Conservation (phyloP, 2,888 invertebrate genomes). For the Priocnemis perturbator region DNA sequence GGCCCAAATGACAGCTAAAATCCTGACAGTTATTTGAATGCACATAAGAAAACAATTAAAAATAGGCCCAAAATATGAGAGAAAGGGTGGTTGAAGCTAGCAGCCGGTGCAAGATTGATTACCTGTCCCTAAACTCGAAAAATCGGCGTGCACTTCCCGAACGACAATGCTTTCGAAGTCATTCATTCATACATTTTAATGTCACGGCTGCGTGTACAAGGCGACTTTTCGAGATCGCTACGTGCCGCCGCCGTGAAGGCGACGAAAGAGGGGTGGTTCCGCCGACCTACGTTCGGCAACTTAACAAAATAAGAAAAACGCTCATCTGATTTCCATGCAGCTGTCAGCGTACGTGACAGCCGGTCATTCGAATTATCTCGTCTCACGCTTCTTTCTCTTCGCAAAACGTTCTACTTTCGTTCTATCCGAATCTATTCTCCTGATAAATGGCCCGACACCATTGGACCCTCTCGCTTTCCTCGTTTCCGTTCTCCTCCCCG, state of each 20-base stretch:
- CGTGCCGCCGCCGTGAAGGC: neutral
- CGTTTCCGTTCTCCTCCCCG: neutral
- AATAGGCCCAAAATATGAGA: too few relatives aligned
- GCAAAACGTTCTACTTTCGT: slow-evolving; percentile 26
- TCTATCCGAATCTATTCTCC: slow-evolving; percentile 23
- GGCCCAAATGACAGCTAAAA: too few relatives aligned
- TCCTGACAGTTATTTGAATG: too few relatives aligned
- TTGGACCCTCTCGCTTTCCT: neutral
- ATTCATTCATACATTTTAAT: too few relatives aligned
- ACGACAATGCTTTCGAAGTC: too few relatives aligned
- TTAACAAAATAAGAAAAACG: slow-evolving; percentile 41
- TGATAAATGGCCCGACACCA: neutral
- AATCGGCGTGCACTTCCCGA: too few relatives aligned
- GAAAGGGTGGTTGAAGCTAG: too few relatives aligned
- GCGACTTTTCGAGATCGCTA: too few relatives aligned
- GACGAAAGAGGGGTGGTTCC: slow-evolving; percentile 16
- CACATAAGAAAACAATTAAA: too few relatives aligned
- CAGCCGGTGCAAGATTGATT: too few relatives aligned
- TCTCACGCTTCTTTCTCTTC: slow-evolving; percentile 15
- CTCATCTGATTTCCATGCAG: slow-evolving; percentile 69
- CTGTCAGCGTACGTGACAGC: slow-evolving; percentile 70
- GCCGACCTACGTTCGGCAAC: slow-evolving; percentile 5
- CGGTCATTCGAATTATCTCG: slow-evolving; percentile 40
- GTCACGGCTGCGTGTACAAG: too few relatives aligned
- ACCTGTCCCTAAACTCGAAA: too few relatives aligned